These are phyloP conservation scores for Rhizomys pruinosus DNA, from an alignment of 2,113 vertebrate genomes.

Conservation along the genomic window DNA sequence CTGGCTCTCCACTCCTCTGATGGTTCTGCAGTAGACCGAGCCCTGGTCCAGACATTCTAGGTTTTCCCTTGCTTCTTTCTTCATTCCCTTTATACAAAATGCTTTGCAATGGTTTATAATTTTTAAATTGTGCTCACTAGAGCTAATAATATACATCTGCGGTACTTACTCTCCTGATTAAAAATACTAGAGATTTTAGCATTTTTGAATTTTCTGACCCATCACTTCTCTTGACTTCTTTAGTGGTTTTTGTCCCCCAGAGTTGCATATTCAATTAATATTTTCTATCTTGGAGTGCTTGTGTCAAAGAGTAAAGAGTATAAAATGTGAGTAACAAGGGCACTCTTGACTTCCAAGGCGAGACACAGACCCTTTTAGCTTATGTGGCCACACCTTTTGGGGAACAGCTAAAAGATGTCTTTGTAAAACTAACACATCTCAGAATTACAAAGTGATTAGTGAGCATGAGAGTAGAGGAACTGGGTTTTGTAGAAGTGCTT, in stretches of 20 bases:
- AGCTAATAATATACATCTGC: background rate
- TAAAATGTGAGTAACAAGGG: background rate
- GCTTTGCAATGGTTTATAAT: background rate
- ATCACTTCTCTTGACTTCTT: background rate
- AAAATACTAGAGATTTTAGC: background rate
- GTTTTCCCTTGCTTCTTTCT: background rate
- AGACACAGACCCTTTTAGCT: background rate
- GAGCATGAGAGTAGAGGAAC: background rate
- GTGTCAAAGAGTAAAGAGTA: background rate
- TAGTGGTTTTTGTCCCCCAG: background rate
- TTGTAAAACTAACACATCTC: rapidly evolving
- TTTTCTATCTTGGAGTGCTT: background rate
- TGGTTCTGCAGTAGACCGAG: background rate
- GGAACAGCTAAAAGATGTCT: background rate
- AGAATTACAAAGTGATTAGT: background rate
- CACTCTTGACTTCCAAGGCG: background rate
- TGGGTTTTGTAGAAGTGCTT: background rate
- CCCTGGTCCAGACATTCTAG: background rate
- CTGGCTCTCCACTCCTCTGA: background rate
- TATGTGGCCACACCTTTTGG: background rate
- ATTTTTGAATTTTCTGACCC: background rate
- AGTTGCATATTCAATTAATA: background rate
- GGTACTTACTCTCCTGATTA: background rate
- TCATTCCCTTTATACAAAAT: background rate
- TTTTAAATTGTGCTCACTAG: background rate